Conservation (phyloP, 2,888 invertebrate genomes). For the Catocala sponsa region DNA sequence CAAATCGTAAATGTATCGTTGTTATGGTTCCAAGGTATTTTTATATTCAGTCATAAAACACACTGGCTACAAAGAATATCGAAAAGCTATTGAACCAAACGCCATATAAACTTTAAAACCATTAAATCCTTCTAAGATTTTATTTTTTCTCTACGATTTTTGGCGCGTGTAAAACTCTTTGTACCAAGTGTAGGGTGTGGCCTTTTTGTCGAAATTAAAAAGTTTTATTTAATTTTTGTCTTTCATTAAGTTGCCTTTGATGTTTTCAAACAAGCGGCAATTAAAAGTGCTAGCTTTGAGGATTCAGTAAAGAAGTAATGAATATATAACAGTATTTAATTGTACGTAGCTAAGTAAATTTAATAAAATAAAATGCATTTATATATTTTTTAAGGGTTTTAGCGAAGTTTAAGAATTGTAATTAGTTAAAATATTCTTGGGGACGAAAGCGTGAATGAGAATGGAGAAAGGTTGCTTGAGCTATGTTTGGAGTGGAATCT, state of each 20-base stretch:
- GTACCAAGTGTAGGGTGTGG: slow-evolving; percentile 15
- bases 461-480: no score
- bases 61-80: slow-evolving; percentile 56
- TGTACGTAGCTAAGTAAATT: not conserved
- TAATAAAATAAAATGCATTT: not conserved
- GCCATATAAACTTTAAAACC: slow-evolving; percentile 23
- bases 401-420: no score
- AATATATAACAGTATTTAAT: slow-evolving; percentile 22
- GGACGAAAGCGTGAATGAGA: no score
- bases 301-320: slow-evolving; percentile 22
- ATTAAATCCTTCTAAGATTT: slow-evolving; percentile 6
- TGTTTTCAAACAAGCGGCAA: slow-evolving; percentile 24
- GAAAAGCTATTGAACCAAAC: slow-evolving; percentile 33
- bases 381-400: no score
- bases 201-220: slow-evolving; percentile 35
- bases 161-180: slow-evolving; percentile 30
- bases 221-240: slow-evolving; percentile 14
- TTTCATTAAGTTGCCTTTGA: slow-evolving; percentile 16
- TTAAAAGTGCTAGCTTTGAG: slow-evolving; percentile 34
- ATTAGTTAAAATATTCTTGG: no score
- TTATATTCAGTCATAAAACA: slow-evolving; percentile 76
- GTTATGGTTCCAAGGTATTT: slow-evolving; percentile 65
- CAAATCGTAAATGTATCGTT: slow-evolving; percentile 62
- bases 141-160: slow-evolving; percentile 8
- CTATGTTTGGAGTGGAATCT: no score